Evolutionary conservation across 2,797 vertebrate genomes (phyloP), one percentile per base, ranked within the genome.

Genomic region (Alfaro cultratus): DNA sequence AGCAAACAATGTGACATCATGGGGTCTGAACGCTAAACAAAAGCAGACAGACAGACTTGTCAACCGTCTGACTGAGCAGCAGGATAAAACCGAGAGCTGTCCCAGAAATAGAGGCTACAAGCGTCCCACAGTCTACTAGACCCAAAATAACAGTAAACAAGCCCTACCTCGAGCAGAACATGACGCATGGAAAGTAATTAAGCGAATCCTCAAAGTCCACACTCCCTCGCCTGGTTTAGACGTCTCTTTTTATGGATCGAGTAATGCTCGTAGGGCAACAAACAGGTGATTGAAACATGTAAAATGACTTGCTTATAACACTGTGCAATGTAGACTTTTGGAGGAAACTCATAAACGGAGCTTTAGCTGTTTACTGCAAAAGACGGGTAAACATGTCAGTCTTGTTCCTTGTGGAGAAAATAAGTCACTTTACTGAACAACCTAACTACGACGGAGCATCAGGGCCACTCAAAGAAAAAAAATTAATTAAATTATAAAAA

Each of bases 1-100:
- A n/a, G 68, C 26, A 45, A 45, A 45, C n/a, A 45, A 71, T n/a
- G 41, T 71, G 43, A 71, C 26, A 9, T 71, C 43, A n/a, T 29
- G 2, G 43, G 26, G 23, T 71, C 6, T 46, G 43, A 71, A 45
- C 4, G 41, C 11, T 9, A 43, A 60, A 39, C 67, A 70, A 26
- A 70, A 71, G 68, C 68, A 71, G 45, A 71, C 68, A 71, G 68
- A 45, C 68, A 45, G 41, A 71, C 41, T n/a, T 45, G 68, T 71
- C 68, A 45, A 46, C 26, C 2, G 43, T 71, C n/a, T 46, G 45
- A 46, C 41, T 45, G 43, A 71, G 68, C 68, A 29, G 68, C 68
- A 71, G 68, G 26, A 71, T 46, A 46, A 71, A 71, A 18, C 41
- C 0, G 15, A 71, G 41, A 11, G 5, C 68, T 71, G 68, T 45